phyloP scores from a whole-genome alignment of 2,888 invertebrate genomes.

The Lepidochrysops patricia region DNA sequence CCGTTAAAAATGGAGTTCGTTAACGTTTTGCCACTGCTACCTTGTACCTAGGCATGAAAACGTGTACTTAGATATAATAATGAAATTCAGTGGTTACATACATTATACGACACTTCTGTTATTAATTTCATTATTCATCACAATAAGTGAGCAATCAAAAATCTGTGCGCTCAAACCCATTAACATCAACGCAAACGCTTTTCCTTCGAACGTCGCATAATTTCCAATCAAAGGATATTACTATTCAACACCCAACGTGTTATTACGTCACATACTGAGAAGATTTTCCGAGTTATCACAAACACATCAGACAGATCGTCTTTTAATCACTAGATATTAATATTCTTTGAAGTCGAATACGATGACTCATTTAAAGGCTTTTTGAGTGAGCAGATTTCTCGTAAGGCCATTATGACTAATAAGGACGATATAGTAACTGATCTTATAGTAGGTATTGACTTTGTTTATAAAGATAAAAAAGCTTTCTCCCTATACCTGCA shows the following conservation, averaged over 20 bases:
- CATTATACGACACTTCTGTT: too few relatives aligned
- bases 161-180: neutral
- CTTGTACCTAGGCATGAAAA: too few relatives aligned
- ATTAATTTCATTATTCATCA: too few relatives aligned
- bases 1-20: too few relatives aligned
- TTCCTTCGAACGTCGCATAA: constrained; percentile 19
- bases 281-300: constrained; percentile 22
- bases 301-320: constrained; percentile 19
- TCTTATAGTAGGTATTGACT: neutral
- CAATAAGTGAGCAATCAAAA: constrained; percentile 9
- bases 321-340: constrained; percentile 26
- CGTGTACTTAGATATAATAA: too few relatives aligned
- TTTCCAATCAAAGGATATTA: constrained; percentile 18
- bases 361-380: constrained; percentile 39
- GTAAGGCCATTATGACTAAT: constrained; percentile 2
- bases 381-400: constrained; percentile 5
- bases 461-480: too few relatives aligned
- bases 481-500: too few relatives aligned
- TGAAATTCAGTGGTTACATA: too few relatives aligned
- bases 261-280: constrained; percentile 23
- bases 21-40: too few relatives aligned
- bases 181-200: neutral
- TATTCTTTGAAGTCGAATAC: constrained; percentile 31
- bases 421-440: neutral
- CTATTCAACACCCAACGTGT: constrained; percentile 22